A percentile compares a stretch with the other conserved stretches of the same genome.
Conservation (phyloP, 2,797 vertebrate genomes). For the Falco berigora region DNA sequence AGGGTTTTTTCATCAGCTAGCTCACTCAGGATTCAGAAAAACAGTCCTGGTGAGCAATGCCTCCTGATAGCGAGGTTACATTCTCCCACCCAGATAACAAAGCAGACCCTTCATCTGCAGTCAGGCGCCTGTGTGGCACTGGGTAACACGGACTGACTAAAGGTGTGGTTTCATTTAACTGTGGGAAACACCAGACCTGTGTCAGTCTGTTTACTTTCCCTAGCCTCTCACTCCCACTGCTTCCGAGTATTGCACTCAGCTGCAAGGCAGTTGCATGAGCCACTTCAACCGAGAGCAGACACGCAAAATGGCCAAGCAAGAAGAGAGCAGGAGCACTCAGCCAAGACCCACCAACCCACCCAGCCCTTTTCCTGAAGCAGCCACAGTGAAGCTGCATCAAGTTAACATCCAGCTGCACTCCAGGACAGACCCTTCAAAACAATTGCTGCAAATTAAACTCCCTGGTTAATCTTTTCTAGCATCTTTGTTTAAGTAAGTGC, state of each 20-base stretch:
- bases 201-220: background rate
- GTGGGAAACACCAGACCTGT: background rate
- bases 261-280: background rate
- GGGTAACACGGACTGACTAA: background rate
- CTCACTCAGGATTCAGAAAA: background rate
- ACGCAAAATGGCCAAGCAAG: rapidly evolving
- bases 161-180: background rate
- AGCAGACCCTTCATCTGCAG: background rate
- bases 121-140: background rate
- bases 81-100: background rate
- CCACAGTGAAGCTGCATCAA: background rate
- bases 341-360: background rate
- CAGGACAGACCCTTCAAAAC: background rate
- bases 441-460: background rate
- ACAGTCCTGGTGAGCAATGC: background rate
- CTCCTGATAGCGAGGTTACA: background rate
- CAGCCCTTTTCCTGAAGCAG: background rate
- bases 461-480: background rate
- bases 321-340: background rate
- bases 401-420: background rate
- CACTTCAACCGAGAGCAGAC: background rate
- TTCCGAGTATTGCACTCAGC: background rate
- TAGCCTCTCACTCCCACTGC: background rate
- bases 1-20: background rate
- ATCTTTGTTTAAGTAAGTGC: background rate